A percentile compares a stretch with the other conserved stretches of the same genome.
These are phyloP conservation scores for Byasa hedistus DNA, from an alignment of 2,888 invertebrate genomes.

Conservation along the genomic window DNA sequence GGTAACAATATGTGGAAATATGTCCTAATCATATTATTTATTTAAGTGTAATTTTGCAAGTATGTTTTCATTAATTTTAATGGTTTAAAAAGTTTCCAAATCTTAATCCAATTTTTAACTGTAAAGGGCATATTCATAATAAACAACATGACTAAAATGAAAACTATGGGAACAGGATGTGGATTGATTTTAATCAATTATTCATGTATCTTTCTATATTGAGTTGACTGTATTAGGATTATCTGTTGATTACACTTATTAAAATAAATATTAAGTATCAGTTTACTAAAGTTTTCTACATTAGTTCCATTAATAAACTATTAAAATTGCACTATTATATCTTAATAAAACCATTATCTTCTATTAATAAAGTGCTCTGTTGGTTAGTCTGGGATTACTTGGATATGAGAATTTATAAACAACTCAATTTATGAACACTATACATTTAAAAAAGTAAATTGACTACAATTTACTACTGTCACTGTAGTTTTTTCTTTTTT, in stretches of 20 bases:
- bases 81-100: background rate
- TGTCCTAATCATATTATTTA: conserved; percentile 18
- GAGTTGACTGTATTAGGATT: background rate
- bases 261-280: background rate
- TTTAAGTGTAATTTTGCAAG: conserved; percentile 27
- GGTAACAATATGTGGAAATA: conserved; percentile 15
- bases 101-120: background rate
- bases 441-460: too few species aligned
- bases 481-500: too few species aligned
- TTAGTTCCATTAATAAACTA: background rate
- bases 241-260: background rate
- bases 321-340: background rate
- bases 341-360: background rate
- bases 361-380: too few species aligned
- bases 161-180: background rate
- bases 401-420: too few species aligned
- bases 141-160: too few species aligned
- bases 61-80: conserved; percentile 7
- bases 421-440: too few species aligned
- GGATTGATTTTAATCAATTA: background rate
- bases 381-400: too few species aligned
- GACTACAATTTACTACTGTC: too few species aligned
- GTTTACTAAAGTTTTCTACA: background rate
- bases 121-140: background rate
- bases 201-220: background rate